phyloP scores from a whole-genome alignment of 2,113 vertebrate genomes.

The Cacatua alba region DNA sequence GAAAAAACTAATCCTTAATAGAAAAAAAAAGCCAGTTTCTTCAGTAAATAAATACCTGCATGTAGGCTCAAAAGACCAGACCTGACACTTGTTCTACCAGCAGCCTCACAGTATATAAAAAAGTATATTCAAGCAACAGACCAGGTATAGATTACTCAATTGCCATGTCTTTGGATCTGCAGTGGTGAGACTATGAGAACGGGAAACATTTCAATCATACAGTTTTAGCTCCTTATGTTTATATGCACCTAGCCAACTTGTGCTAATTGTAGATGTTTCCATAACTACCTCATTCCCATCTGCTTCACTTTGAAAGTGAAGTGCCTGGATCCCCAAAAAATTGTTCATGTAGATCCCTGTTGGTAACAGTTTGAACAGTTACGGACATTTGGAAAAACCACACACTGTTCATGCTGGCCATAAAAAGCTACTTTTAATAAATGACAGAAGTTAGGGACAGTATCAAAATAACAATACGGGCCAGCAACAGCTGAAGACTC shows the following conservation, averaged over 20 bases:
- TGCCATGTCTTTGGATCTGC: not conserved
- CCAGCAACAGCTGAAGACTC: not conserved
- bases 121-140: not conserved
- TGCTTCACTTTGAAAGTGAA: not conserved
- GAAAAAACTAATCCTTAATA: not conserved
- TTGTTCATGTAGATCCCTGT: not conserved
- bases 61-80: not conserved
- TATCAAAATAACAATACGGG: not conserved
- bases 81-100: not conserved
- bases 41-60: not conserved
- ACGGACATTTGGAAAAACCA: not conserved
- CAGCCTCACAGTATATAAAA: not conserved
- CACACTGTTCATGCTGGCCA: not conserved
- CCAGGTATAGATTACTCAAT: not conserved
- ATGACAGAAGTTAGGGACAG: not conserved
- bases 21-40: not conserved
- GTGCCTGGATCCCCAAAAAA: not conserved
- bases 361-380: not conserved
- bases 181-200: not conserved
- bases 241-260: not conserved
- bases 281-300: not conserved
- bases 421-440: not conserved
- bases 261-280: not conserved
- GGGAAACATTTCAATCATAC: not conserved
- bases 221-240: not conserved